A percentile compares a stretch with the other conserved stretches of the same genome.
Evolutionary conservation across 1,140 invertebrate species (phyloP).

Genomic region (Liolophura sinensis): DNA sequence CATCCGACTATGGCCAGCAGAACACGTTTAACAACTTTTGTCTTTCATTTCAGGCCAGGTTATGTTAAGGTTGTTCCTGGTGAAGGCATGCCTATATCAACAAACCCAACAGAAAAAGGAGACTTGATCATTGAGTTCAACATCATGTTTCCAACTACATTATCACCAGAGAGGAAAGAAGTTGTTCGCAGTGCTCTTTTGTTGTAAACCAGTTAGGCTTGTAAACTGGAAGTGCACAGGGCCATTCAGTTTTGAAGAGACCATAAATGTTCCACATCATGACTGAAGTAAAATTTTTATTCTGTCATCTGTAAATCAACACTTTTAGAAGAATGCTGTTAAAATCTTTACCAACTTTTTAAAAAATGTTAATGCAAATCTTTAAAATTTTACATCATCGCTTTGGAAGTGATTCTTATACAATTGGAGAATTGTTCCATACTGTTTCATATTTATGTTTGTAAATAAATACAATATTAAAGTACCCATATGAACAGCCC

Average conservation of each 20-base stretch:
- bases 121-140: conserved; percentile 60
- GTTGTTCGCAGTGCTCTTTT: conserved; percentile 47
- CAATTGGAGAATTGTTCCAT: no score
- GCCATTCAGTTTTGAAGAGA: no score
- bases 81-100: conserved; percentile 58
- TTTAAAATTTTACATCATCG: no score
- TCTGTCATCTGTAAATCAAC: no score
- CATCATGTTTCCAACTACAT: conserved; percentile 54
- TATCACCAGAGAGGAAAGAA: conserved; percentile 55
- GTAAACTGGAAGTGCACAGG: background rate
- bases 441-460: no score
- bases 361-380: no score
- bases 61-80: conserved; percentile 54
- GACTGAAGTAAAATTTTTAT: no score
- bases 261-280: no score
- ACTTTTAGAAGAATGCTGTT: background rate
- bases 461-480: no score
- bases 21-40: background rate
- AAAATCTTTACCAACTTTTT: background rate
- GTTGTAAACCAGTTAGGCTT: conserved; percentile 15
- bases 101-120: conserved; percentile 52
- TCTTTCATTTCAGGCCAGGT: conserved; percentile 47
- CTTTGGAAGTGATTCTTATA: no score
- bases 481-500: no score
- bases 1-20: background rate